A percentile compares a stretch with the other conserved stretches of the same genome.
These are phyloP conservation scores for Andricus curvator DNA, from an alignment of 2,888 invertebrate genomes.

Conservation along the genomic window DNA sequence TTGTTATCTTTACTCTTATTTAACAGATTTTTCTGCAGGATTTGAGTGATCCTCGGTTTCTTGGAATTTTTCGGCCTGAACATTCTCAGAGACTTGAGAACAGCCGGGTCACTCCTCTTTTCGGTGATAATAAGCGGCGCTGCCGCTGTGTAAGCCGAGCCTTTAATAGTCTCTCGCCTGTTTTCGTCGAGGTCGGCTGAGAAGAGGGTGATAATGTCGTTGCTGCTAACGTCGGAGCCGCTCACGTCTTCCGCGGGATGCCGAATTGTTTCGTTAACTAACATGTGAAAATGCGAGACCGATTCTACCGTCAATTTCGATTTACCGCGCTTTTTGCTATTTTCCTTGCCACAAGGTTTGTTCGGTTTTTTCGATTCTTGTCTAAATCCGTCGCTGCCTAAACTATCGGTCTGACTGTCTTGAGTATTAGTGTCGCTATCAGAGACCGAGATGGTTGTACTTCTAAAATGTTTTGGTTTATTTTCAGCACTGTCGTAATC, in stretches of 20 bases:
- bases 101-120: constrained; percentile 79
- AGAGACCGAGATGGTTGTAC: constrained; percentile 67
- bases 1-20: constrained; percentile 66
- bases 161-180: constrained; percentile 75
- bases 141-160: constrained; percentile 71
- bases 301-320: constrained; percentile 78
- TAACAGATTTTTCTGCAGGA: constrained; percentile 66
- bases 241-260: constrained; percentile 67
- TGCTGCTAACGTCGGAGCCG: constrained; percentile 72
- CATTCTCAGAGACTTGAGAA: constrained; percentile 80
- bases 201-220: constrained; percentile 74
- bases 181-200: constrained; percentile 76
- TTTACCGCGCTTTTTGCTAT: constrained; percentile 66
- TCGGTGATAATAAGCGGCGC: constrained; percentile 74
- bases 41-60: constrained; percentile 61
- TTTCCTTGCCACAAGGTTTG: constrained; percentile 54
- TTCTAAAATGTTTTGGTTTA: constrained; percentile 67
- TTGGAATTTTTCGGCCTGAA: constrained; percentile 78
- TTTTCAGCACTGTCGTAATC: constrained; percentile 73
- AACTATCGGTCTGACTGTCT: constrained; percentile 78
- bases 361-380: constrained; percentile 64
- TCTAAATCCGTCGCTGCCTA: constrained; percentile 78
- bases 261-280: constrained; percentile 72
- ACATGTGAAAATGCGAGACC: constrained; percentile 73
- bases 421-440: constrained; percentile 79